A percentile compares a stretch with the other conserved stretches of the same genome.
Evolutionary conservation across 1,140 invertebrate genomes (phyloP).

Genomic region (Sinonovacula constricta): DNA sequence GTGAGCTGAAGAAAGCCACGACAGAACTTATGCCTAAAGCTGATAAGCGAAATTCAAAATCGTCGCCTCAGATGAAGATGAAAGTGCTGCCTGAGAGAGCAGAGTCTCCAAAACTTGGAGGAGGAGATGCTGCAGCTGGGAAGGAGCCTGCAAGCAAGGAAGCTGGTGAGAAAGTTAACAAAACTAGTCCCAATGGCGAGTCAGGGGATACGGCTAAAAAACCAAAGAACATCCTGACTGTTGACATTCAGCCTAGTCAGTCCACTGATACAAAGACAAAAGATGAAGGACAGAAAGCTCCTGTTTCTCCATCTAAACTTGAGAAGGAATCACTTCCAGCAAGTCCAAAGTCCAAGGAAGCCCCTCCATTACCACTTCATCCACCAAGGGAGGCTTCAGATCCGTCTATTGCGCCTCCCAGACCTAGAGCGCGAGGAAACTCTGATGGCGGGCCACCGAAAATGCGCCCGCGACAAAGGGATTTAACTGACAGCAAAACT

Average conservation of each 20-base stretch:
- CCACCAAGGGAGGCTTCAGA: constrained; percentile 44
- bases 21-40: neutral
- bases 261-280: neutral
- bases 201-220: neutral
- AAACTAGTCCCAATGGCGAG: neutral
- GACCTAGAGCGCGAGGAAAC: constrained; percentile 44
- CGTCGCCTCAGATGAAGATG: constrained; percentile 55
- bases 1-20: constrained; percentile 17
- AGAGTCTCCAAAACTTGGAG: constrained; percentile 23
- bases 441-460: constrained; percentile 27
- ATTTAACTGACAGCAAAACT: constrained; percentile 18
- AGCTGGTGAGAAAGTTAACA: neutral
- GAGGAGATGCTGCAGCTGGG: too few species aligned
- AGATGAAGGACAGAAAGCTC: neutral
- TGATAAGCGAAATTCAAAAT: constrained; percentile 39
- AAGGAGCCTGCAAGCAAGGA: constrained; percentile 18
- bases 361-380: constrained; percentile 24
- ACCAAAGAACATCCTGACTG: neutral
- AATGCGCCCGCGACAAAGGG: constrained; percentile 21
- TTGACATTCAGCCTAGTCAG: neutral
- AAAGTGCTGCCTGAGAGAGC: constrained; percentile 51
- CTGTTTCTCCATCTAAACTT: constrained; percentile 17
- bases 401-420: constrained; percentile 42
- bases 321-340: constrained; percentile 16
- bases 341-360: constrained; percentile 40